Evolutionary conservation across 2,113 vertebrate species (phyloP).

Genomic region (Antechinus flavipes): DNA sequence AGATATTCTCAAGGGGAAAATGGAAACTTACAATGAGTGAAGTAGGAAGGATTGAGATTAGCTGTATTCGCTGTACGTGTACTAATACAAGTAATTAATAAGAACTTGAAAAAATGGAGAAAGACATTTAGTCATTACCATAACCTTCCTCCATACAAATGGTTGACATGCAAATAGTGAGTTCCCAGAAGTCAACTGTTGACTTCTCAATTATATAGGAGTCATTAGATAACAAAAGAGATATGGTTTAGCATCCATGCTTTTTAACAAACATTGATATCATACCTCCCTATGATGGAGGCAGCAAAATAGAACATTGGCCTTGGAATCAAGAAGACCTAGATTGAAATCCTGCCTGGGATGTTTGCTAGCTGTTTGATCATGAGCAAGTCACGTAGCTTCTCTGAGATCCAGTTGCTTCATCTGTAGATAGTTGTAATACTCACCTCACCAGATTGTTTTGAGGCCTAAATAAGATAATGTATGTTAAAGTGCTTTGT

Average conservation of each 20-base stretch:
- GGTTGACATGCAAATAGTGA: not conserved
- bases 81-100: slow-evolving; percentile 24
- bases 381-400: not conserved
- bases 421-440: not conserved
- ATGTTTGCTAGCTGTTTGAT: not conserved
- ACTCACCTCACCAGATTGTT: not conserved
- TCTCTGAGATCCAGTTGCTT: not conserved
- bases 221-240: not conserved
- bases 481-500: not conserved
- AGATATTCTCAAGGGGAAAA: not conserved
- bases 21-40: slow-evolving; percentile 63
- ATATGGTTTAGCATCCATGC: not conserved
- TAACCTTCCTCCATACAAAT: not conserved
- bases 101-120: slow-evolving; percentile 35
- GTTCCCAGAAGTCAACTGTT: not conserved
- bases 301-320: not conserved
- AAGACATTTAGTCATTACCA: not conserved
- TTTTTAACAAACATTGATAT: not conserved
- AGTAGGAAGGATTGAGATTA: slow-evolving; percentile 53
- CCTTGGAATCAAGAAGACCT: not conserved
- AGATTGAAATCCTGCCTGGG: not conserved
- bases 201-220: not conserved
- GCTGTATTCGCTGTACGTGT: slow-evolving; percentile 39
- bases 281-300: not conserved
- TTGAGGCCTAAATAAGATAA: not conserved